Evolutionary conservation across 2,888 invertebrate species (phyloP), one percentile per base, ranked within the genome.

Genomic region (Chymomyza caudatula): DNA sequence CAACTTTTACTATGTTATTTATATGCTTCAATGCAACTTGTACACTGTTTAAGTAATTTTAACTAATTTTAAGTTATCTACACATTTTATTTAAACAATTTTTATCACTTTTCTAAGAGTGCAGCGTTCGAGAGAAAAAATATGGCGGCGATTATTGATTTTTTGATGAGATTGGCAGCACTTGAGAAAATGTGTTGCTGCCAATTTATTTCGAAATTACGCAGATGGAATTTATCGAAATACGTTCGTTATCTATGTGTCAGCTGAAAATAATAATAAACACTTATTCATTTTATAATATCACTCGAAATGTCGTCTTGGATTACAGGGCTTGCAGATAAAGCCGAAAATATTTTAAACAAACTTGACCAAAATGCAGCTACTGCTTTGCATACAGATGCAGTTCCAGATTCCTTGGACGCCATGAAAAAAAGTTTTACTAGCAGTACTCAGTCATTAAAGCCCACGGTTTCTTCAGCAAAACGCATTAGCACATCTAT

Each of bases 301-400:
- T 11, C 29, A 37, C 11, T 37, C 29, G 29, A 58, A 63, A 82
- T 88, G 88, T 95, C 95, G 94, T 93, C 95, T 73, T 95, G 95
- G 95, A 92, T 95, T 65, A 91, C 93, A 68, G 94, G 93, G 68
- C 91, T 95, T 63, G 95, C 95, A 66, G 94, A 94, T 25, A 94
- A 93, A 88, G 95, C 95, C 13, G 95, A 95, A 86, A 92, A 92
- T 83, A 92, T 96, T 65, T 91, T 96, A 19, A 95, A 94, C 83
- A 94, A 94, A 84, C 89, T 96, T 22, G 95, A 96, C 81, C 93
- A 95, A 82, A 93, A 94, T 88, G 95, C 95, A 22, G 95, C 94
- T 0, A 92, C 91, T 19, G 95, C 93, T 17, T 87, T 94, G 54
- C 91, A 86, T 1, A 76, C 58, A 1, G 81, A 88, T 74, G 77